A percentile compares a stretch with the other conserved stretches of the same genome.
Evolutionary conservation across 2,797 vertebrate genomes (phyloP).

Genomic region (Oceanodroma leucorhoa): DNA sequence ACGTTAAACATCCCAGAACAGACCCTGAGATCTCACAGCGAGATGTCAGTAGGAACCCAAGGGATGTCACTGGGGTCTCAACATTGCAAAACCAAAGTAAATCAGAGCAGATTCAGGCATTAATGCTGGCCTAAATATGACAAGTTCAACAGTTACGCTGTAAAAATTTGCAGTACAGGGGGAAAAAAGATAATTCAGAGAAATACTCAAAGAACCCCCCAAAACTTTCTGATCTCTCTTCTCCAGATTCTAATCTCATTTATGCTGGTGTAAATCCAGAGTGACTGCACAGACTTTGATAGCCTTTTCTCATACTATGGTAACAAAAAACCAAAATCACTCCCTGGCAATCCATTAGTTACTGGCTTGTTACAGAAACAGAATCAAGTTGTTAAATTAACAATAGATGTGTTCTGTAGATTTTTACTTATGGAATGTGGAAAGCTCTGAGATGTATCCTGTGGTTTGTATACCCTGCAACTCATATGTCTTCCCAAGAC

Average conservation of each 20-base stretch:
- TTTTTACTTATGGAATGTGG: slow-evolving; percentile 9
- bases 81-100: background rate
- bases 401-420: background rate
- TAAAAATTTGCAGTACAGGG: background rate
- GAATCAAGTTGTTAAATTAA: slow-evolving; percentile 19
- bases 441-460: background rate
- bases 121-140: background rate
- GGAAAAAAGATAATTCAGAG: background rate
- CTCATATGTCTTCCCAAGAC: background rate
- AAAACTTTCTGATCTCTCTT: background rate
- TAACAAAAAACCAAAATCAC: background rate
- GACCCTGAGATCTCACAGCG: background rate
- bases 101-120: background rate
- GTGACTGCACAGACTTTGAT: background rate
- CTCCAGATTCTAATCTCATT: background rate
- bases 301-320: background rate
- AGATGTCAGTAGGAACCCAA: background rate
- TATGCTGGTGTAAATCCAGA: background rate
- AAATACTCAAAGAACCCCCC: background rate
- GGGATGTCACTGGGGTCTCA: background rate
- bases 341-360: background rate
- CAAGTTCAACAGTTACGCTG: background rate
- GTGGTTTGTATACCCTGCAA: background rate
- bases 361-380: background rate
- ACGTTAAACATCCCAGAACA: background rate